Conservation (phyloP, 2,888 invertebrate species). For the Diarsia brunnea region DNA sequence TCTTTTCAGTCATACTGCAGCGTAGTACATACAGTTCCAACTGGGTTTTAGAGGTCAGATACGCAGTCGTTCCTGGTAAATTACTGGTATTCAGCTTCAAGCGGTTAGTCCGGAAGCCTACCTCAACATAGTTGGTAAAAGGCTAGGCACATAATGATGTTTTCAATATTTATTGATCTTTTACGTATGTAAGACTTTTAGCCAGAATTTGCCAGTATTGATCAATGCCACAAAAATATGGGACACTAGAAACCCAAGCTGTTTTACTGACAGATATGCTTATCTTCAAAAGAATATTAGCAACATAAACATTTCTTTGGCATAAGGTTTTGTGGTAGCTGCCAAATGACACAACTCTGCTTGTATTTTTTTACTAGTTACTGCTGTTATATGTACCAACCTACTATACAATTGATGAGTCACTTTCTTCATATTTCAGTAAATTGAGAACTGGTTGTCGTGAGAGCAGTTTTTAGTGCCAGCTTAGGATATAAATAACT, state of each 20-base stretch:
- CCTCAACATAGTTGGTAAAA: background rate
- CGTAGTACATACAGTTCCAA: too few species aligned
- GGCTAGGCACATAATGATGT: background rate
- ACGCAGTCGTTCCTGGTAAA: background rate
- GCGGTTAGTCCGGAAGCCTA: background rate
- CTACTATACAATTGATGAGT: slow-evolving; percentile 8
- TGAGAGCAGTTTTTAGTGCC: slow-evolving; percentile 2
- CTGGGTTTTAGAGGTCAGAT: background rate
- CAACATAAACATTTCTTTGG: slow-evolving; percentile 43
- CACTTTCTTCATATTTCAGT: slow-evolving; percentile 6
- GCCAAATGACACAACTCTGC: slow-evolving; percentile 38
- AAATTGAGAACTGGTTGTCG: slow-evolving; percentile 20
- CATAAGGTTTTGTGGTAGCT: slow-evolving; percentile 15
- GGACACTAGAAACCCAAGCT: background rate
- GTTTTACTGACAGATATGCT: slow-evolving; percentile 26
- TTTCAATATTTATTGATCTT: background rate
- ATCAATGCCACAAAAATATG: slow-evolving; percentile 5
- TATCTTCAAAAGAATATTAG: slow-evolving; percentile 45
- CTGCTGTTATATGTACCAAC: background rate
- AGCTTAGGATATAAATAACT: background rate
- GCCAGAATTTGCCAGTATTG: background rate
- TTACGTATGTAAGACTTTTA: background rate
- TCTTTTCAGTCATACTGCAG: background rate
- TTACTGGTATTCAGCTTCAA: background rate
- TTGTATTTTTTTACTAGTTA: slow-evolving; percentile 17